Conservation (phyloP, 2,797 vertebrate species). For the Rhinichthys osculus region DNA sequence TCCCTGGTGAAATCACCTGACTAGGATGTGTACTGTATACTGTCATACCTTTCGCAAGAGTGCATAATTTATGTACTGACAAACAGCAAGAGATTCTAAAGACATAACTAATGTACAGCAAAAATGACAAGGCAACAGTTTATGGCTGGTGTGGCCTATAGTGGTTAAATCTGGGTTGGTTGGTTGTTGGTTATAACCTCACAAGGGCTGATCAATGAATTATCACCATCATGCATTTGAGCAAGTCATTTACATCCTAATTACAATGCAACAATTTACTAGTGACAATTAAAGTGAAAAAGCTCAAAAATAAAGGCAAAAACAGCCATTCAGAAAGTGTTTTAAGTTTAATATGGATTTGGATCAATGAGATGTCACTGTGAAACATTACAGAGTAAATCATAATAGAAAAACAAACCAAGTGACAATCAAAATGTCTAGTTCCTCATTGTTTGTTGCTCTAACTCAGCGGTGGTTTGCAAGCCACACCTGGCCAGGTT, state of each 20-base stretch:
- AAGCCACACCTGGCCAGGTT: neutral
- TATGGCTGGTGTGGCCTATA: too few relatives aligned
- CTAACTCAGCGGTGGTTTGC: neutral
- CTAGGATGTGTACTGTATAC: constrained; percentile 15
- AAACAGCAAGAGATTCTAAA: constrained; percentile 18
- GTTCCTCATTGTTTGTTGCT: neutral
- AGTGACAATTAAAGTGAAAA: neutral
- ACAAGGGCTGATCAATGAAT: neutral
- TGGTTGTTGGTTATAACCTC: neutral
- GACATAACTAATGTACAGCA: neutral
- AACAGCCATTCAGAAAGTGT: neutral
- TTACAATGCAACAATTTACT: neutral
- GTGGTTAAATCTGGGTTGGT: neutral
- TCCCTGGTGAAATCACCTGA: constrained; percentile 26
- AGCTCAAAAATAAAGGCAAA: neutral
- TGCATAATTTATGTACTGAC: constrained; percentile 4
- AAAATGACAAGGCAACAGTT: neutral
- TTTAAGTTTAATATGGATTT: neutral
- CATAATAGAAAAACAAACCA: neutral
- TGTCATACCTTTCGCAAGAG: constrained; percentile 14
- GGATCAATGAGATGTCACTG: neutral
- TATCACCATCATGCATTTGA: neutral
- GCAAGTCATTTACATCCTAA: neutral
- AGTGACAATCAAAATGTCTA: neutral
- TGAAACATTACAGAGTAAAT: neutral